phyloP scores from a whole-genome alignment of 1,140 invertebrate genomes.

The Hestina assimilis region DNA sequence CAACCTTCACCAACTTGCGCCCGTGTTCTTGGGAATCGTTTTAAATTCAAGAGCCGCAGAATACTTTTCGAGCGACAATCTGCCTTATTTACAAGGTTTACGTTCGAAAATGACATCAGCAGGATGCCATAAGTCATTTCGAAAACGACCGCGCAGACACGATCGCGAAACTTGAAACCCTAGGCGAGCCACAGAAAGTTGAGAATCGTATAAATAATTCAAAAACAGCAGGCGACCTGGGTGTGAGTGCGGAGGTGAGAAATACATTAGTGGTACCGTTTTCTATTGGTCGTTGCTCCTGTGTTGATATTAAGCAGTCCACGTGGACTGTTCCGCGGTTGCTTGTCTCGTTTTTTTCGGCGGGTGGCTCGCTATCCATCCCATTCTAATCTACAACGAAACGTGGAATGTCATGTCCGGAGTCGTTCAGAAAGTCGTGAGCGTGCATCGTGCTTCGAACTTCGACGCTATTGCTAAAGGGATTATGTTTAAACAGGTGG shows the following conservation, averaged over 20 bases:
- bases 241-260: conserved; percentile 77
- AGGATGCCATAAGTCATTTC: conserved; percentile 60
- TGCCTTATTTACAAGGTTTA: conserved; percentile 44
- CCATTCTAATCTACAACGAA: conserved; percentile 77
- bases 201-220: conserved; percentile 55
- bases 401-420: conserved; percentile 78
- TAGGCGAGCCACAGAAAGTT: conserved; percentile 49
- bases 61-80: conserved; percentile 47
- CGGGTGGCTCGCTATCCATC: conserved; percentile 66
- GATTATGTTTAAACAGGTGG: conserved; percentile 37
- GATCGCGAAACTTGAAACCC: conserved; percentile 55
- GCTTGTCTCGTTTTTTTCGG: conserved; percentile 74
- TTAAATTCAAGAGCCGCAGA: conserved; percentile 76
- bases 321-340: conserved; percentile 72
- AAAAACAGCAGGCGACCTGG: conserved; percentile 60
- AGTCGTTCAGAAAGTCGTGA: conserved; percentile 78
- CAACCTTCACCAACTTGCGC: conserved; percentile 74
- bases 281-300: conserved; percentile 76
- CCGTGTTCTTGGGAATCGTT: conserved; percentile 77
- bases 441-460: conserved; percentile 77
- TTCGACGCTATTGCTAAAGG: conserved; percentile 48
- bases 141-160: conserved; percentile 41
- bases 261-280: conserved; percentile 78
- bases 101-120: conserved; percentile 45
- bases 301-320: conserved; percentile 77